phyloP scores from a whole-genome alignment of 2,113 vertebrate species.

The Podarcis muralis region DNA sequence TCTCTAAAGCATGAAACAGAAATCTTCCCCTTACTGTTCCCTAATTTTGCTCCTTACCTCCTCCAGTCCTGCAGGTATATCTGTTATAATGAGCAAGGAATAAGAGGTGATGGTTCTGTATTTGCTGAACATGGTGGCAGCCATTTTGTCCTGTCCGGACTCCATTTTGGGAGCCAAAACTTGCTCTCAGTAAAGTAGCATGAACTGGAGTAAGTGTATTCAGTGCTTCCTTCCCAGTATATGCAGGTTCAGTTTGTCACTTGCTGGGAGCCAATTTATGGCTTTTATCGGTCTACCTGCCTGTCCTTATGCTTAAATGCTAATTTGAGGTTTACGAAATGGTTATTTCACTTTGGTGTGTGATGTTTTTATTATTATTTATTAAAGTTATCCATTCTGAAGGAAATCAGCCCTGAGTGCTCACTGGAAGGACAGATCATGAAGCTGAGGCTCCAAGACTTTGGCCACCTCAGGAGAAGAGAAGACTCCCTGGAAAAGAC shows the following conservation, averaged over 20 bases:
- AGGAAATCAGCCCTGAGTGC: no score
- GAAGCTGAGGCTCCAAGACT: no score
- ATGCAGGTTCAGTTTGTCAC: not conserved
- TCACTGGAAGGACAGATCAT: no score
- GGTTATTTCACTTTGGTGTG: not conserved
- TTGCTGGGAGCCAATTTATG: not conserved
- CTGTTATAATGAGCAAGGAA: not conserved
- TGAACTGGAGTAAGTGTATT: not conserved
- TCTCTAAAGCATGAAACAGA: slow-evolving; percentile 26
- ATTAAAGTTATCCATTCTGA: no score
- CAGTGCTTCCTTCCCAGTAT: not conserved
- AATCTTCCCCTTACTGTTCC: slow-evolving; percentile 52
- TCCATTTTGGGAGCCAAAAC: not conserved
- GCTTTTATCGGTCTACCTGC: not conserved
- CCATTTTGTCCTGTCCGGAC: not conserved
- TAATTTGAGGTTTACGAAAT: not conserved
- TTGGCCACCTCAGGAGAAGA: no score
- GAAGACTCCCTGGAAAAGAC: no score
- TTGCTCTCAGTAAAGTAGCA: not conserved
- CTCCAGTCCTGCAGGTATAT: slow-evolving; percentile 41
- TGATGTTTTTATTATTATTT: no score
- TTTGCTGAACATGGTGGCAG: not conserved
- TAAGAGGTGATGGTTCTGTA: not conserved
- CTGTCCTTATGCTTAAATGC: not conserved
- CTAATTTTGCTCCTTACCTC: slow-evolving; percentile 38